These are phyloP conservation scores for Camponotus floridanus DNA, from an alignment of 1,140 invertebrate genomes.

Conservation along the genomic window DNA sequence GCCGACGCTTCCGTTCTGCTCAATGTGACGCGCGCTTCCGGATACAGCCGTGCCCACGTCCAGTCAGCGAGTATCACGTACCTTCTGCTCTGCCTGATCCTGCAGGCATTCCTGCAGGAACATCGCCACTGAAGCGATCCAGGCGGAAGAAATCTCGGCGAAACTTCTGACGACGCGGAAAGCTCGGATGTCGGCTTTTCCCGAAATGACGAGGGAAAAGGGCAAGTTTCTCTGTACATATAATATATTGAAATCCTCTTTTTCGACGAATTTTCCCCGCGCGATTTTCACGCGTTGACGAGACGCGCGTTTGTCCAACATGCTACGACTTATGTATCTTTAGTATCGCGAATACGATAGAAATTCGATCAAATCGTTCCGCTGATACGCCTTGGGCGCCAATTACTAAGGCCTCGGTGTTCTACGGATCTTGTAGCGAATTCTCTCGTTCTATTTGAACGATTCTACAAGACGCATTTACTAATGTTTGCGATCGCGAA, in stretches of 20 bases:
- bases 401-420: constrained; percentile 63
- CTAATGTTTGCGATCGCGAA: constrained; percentile 6
- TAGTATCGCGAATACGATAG: constrained; percentile 27
- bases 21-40: constrained; percentile 87
- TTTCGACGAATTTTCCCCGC: constrained; percentile 32
- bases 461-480: background rate
- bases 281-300: constrained; percentile 31
- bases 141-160: constrained; percentile 39
- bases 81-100: constrained; percentile 78
- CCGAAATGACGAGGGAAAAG: background rate
- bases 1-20: constrained; percentile 87
- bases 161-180: constrained; percentile 32
- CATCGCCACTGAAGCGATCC: constrained; percentile 74
- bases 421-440: constrained; percentile 53
- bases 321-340: constrained; percentile 1
- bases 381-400: constrained; percentile 31
- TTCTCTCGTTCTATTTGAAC: constrained; percentile 13
- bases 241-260: constrained; percentile 19
- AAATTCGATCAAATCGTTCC: constrained; percentile 31
- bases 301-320: constrained; percentile 16
- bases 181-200: constrained; percentile 11
- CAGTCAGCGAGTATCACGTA: constrained; percentile 76
- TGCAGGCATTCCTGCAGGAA: constrained; percentile 74
- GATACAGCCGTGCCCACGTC: constrained; percentile 82
- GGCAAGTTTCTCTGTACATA: constrained; percentile 27